Base-by-base conservation (phyloP, 64 coral and sea anemone species). In the Dendronephthya gigantea region DNA sequence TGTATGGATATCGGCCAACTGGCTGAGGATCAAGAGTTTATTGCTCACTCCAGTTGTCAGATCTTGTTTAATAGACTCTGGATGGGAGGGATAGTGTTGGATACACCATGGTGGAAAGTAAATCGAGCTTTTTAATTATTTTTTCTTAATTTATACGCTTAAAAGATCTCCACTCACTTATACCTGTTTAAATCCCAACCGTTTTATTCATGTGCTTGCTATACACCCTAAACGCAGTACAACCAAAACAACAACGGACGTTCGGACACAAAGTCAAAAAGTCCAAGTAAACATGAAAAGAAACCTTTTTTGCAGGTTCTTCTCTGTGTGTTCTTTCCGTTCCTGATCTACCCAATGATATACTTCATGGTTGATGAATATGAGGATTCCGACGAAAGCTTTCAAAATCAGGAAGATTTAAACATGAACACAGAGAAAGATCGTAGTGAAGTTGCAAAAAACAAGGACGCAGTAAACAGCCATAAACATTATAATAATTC, bases 21-120 rank as follows among this genome's bases (percentile, higher is more conserved):
- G 39, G 92, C 91, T 8, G 95, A 92, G 4, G 86, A 90, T 65
- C 89, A 98, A 81, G 86, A 98, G 59, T 98, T 98, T 32, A 98
- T 98, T 83, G 84, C 95, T 49, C 95, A 98, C 50, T 82, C 92
- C 17, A 81, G 89, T 56, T 98, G 95, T 37, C 95, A 98, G 82
- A 87, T 91, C 7, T 65, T 98, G n/a, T 90, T 98, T 31, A 98
- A 92, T 19, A 83, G 95, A 31, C 87, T 98, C 35, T 98, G 95
- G 95, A 98, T 98, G 95, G 92, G 95, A 28, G 81, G 89, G 17
- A 98, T 98, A 92, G 90, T 90, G 23, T 90, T 98, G 95, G 93
- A 98, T 43, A 98, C 95, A 8, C 59, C 88, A 1, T 93, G 91
- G 84, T 92, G 87, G 51, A 98, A 91, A 90, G 95, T 93, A 98